phyloP scores from a whole-genome alignment of 2,113 vertebrate species.

The Triplophysa siluroides region DNA sequence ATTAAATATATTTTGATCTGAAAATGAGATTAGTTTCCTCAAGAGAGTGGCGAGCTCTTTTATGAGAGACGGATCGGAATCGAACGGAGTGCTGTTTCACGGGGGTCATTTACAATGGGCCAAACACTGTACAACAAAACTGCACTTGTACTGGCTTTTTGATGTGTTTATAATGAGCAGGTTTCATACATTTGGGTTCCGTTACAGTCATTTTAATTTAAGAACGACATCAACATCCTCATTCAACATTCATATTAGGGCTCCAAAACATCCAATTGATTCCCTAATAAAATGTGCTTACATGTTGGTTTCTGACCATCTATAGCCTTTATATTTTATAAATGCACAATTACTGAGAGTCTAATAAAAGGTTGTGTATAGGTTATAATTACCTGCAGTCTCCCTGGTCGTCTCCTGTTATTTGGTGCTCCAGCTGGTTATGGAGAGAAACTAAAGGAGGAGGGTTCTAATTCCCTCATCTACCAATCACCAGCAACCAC shows the following conservation, averaged over 20 bases:
- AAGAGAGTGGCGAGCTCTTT: conserved; percentile 31
- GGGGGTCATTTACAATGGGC: conserved; percentile 23
- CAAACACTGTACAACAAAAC: conserved; percentile 16
- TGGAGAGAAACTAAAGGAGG: not conserved
- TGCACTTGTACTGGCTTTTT: not conserved
- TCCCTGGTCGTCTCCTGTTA: conserved; percentile 37
- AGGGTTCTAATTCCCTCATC: conserved; percentile 2
- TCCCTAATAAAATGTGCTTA: no score
- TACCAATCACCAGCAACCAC: conserved; percentile 39
- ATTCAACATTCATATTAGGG: no score
- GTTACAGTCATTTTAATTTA: no score
- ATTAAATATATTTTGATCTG: conserved; percentile 42
- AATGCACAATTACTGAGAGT: no score
- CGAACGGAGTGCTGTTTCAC: conserved; percentile 24
- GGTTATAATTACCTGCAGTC: conserved; percentile 16
- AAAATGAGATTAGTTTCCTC: conserved; percentile 40
- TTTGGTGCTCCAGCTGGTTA: conserved; percentile 36
- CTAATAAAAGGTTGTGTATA: no score
- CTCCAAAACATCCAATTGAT: no score
- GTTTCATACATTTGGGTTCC: not conserved
- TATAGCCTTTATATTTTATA: no score
- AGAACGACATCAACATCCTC: no score
- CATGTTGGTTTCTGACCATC: no score
- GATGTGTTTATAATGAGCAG: not conserved
- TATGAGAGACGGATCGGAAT: conserved; percentile 13